Evolutionary conservation across 2,888 invertebrate genomes (phyloP).

Genomic region (Eulithis testata): DNA sequence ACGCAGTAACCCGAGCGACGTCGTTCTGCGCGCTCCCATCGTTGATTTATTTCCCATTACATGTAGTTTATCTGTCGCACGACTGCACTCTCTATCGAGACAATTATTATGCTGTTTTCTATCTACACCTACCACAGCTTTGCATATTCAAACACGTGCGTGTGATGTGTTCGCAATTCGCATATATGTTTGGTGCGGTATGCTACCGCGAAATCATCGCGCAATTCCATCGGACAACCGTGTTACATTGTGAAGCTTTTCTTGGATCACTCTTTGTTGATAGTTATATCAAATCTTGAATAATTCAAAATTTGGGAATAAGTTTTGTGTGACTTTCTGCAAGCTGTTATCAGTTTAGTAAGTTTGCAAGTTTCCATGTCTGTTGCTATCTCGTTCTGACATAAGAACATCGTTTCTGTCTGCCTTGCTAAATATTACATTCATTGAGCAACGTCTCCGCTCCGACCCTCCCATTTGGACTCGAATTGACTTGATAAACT

Average conservation of each 20-base stretch:
- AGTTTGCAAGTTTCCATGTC: constrained; percentile 50
- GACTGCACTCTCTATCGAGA: constrained; percentile 51
- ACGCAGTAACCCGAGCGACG: constrained; percentile 82
- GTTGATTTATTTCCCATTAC: constrained; percentile 53
- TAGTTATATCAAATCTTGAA: constrained; percentile 11
- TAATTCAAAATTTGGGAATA: constrained; percentile 9
- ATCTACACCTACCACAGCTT: constrained; percentile 23
- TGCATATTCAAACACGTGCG: constrained; percentile 41
- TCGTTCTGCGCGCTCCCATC: constrained; percentile 76
- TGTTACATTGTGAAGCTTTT: constrained; percentile 34
- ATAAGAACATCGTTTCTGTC: constrained; percentile 42
- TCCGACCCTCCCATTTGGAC: constrained; percentile 43
- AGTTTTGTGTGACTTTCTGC: constrained; percentile 42
- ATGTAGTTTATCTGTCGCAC: constrained; percentile 56
- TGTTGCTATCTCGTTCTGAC: constrained; percentile 51
- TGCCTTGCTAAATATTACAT: constrained; percentile 58
- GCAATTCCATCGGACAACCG: constrained; percentile 30
- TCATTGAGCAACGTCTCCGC: constrained; percentile 55
- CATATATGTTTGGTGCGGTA: constrained; percentile 40
- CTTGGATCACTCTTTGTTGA: constrained; percentile 12
- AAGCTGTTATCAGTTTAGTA: constrained; percentile 50
- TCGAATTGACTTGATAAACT: constrained; percentile 43
- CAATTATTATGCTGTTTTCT: constrained; percentile 27
- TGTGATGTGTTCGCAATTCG: constrained; percentile 39
- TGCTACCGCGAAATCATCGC: constrained; percentile 37